These are phyloP conservation scores for Onychorhynchus coronatus DNA, from an alignment of 2,113 vertebrate genomes.

Conservation along the genomic window DNA sequence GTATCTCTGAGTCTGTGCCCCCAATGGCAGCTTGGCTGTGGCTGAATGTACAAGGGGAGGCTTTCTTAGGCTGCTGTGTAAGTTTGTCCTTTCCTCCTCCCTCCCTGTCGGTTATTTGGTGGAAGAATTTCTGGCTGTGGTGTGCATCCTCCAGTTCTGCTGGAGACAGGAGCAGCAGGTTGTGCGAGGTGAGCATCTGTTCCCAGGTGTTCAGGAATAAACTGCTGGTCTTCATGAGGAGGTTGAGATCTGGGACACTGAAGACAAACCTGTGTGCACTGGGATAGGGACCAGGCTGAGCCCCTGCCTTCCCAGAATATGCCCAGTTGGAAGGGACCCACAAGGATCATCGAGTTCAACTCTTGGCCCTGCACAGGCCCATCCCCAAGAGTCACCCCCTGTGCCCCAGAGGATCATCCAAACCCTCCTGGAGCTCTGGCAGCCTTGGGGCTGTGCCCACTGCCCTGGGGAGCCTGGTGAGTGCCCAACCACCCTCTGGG, in stretches of 20 bases:
- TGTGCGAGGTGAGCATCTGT: neutral
- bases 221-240: fast-evolving
- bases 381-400: neutral
- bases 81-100: neutral
- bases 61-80: neutral
- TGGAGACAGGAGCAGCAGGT: fast-evolving
- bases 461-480: neutral
- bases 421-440: neutral
- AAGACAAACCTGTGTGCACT: fast-evolving
- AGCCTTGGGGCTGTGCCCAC: neutral
- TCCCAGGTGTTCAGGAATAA: neutral
- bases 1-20: neutral
- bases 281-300: neutral
- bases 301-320: fast-evolving
- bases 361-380: neutral
- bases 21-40: neutral
- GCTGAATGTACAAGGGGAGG: neutral
- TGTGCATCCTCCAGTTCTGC: neutral
- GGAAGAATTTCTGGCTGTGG: neutral
- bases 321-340: neutral
- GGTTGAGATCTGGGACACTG: neutral
- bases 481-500: neutral
- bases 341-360: neutral
- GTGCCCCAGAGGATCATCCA: neutral
- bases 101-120: fast-evolving